Evolutionary conservation across 2,888 invertebrate species (phyloP).

Genomic region (Caenorhabditis japonica): DNA sequence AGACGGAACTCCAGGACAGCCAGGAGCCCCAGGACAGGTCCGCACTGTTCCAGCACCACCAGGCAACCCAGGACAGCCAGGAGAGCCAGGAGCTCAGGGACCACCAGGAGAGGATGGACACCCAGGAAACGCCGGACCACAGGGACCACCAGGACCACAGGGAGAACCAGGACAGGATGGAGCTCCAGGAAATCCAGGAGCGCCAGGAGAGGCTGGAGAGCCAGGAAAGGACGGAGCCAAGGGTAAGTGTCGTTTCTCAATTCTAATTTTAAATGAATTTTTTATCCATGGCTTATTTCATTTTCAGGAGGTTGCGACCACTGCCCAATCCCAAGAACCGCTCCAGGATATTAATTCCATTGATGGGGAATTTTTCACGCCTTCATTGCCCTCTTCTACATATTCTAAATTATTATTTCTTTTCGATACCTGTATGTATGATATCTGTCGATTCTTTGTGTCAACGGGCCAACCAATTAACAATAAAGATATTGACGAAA

Average conservation of each 20-base stretch:
- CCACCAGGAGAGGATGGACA: slow-evolving; percentile 66
- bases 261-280: not conserved
- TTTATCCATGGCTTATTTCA: too few relatives aligned
- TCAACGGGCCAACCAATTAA: slow-evolving; percentile 8
- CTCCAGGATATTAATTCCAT: slow-evolving; percentile 57
- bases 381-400: too few relatives aligned
- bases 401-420: slow-evolving; percentile 33
- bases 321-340: slow-evolving; percentile 64
- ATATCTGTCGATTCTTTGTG: slow-evolving; percentile 37
- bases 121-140: slow-evolving; percentile 61
- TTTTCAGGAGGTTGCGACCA: slow-evolving; percentile 64
- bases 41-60: slow-evolving; percentile 66
- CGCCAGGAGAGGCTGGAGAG: slow-evolving; percentile 65
- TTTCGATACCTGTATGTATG: slow-evolving; percentile 40
- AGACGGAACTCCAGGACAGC: slow-evolving; percentile 69
- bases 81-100: slow-evolving; percentile 67
- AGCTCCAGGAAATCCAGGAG: slow-evolving; percentile 64
- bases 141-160: slow-evolving; percentile 66
- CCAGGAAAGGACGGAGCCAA: slow-evolving; percentile 63
- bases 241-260: slow-evolving; percentile 8
- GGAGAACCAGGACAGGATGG: slow-evolving; percentile 65
- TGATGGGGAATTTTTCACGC: too few relatives aligned
- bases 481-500: slow-evolving; percentile 1
- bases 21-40: slow-evolving; percentile 68
- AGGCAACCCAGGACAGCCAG: slow-evolving; percentile 68